Evolutionary conservation across 2,113 vertebrate genomes (phyloP), one percentile per base, ranked within the genome.

Genomic region (Centropristis striata): DNA sequence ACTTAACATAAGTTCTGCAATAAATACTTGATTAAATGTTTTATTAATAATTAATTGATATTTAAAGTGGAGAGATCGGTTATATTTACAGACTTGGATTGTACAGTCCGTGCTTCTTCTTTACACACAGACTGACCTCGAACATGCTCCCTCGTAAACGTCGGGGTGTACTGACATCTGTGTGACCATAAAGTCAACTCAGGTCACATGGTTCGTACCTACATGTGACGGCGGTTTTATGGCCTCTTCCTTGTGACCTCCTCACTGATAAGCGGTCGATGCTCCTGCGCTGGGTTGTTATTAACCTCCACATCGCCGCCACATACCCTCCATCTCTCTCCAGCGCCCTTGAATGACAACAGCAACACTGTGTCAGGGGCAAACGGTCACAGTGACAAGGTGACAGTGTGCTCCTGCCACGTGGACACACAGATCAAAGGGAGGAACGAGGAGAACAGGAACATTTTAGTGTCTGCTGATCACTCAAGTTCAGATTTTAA

Each of bases 231-330:
- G 49, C n/a, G 42, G 23, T 55, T 86, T 83, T 70, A 81, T 77
- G 44, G 39, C 18, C 41, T 20, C 21, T 71, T 71, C 4, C 53
- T 36, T 2, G 3, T 64, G 47, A 74, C 65, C 63, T 50, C 16
- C 51, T 71, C 18, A 15, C 70, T 59, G 80, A 89, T 88, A 88
- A 77, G 41, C 44, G 81, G 82, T 75, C 16, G 4, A 50, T 25
- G 73, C 71, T 23, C 71, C 57, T 14, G 1, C 3, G 55, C 21
- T 51, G 2, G 16, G 6, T 32, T 57, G 58, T 80, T 71, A 63
- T 59, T 78, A 71, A 87, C 69, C 71, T 44, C 47, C 10, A 10
- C 4, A 3, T 32, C 5, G 10, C 32, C 39, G 14, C 23, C 67
- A 27, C 15, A 13, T 58, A 16, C 9, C 41, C 41, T 37, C n/a